Evolutionary conservation across 2,113 vertebrate species (phyloP), one percentile per base, ranked within the genome.

Genomic region (Ammodytes dubius): DNA sequence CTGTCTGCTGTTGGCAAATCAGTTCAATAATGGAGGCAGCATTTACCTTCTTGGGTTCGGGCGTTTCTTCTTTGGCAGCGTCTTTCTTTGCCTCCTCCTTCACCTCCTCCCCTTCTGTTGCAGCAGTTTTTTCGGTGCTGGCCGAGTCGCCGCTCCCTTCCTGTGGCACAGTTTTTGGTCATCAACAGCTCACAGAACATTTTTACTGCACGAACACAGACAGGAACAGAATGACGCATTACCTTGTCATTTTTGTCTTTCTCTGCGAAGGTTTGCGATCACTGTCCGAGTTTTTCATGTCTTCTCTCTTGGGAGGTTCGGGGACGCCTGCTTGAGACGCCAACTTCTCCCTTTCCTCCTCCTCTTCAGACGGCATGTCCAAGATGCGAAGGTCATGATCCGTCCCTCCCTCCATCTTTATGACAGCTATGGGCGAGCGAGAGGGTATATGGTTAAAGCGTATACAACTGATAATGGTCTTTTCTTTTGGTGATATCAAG

Each of bases 321-420:
- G 73, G 6, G 2, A 63, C 85, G 0, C 73, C 85, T 7, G 80
- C 72, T n/a, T 59, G 53, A 37, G 89, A 73, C 1, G 77, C 47
- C 0, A 14, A 60, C 80, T 91, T 91, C 78, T 95, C 94, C 27
- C 83, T 81, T 19, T 94, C 92, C 47, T 95, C 95, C 46, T 95
- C 93, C 53, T 98, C 97, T 87, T 98, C 97, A 8, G 77, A 67
- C 0, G 95, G 94, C 87, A 97, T 91, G 58, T 98, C 97, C 82
- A 98, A 88, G 79, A 98, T 97, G 7, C 96, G 96, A 64, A 98
- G 91, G 59, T 98, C 97, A 1, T 96, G 95, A 72, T 98, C 97
- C 0, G 95, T 96, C 5, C 97, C 97, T 56, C 97, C 97, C 87
- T 98, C 97, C 97, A 98, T 98, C 91, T 97, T 98, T 84, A 98